Conservation (phyloP, 2,888 invertebrate genomes). For the Hemicrepidius hirtus region DNA sequence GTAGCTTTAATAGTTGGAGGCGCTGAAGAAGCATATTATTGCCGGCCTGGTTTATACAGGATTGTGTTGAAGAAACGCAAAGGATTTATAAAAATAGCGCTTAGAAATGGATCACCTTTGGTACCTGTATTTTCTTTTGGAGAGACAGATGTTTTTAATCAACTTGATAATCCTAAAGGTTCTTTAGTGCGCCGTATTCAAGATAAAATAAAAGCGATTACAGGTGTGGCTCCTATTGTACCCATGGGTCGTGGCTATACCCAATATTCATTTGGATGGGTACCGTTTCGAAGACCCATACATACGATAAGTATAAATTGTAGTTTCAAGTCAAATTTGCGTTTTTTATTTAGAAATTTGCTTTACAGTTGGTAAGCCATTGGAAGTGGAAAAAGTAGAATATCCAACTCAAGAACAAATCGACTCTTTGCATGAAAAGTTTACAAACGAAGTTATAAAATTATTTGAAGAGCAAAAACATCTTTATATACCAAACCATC, state of each 20-base stretch:
- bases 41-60: conserved; percentile 84
- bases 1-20: conserved; percentile 90
- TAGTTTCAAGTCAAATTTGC: too few species aligned
- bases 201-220: conserved; percentile 78
- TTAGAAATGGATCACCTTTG: conserved; percentile 79
- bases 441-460: conserved; percentile 79
- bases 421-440: conserved; percentile 84
- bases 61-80: conserved; percentile 84
- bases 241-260: conserved; percentile 91
- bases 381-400: conserved; percentile 81
- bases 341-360: neutral
- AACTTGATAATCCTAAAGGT: conserved; percentile 82
- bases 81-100: conserved; percentile 71
- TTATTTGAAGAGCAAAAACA: conserved; percentile 91
- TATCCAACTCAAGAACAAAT: conserved; percentile 86
- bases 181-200: conserved; percentile 81
- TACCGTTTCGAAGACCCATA: conserved; percentile 88
- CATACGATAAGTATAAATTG: conserved; percentile 87
- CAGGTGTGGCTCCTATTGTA: conserved; percentile 85
- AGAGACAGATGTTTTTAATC: conserved; percentile 89
- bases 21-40: conserved; percentile 89
- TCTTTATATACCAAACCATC: conserved; percentile 81
- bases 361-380: conserved; percentile 86
- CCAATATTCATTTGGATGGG: conserved; percentile 91
- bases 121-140: conserved; percentile 95